Base-by-base conservation (phyloP, 2,888 invertebrate species). In the Lasius platythorax region DNA sequence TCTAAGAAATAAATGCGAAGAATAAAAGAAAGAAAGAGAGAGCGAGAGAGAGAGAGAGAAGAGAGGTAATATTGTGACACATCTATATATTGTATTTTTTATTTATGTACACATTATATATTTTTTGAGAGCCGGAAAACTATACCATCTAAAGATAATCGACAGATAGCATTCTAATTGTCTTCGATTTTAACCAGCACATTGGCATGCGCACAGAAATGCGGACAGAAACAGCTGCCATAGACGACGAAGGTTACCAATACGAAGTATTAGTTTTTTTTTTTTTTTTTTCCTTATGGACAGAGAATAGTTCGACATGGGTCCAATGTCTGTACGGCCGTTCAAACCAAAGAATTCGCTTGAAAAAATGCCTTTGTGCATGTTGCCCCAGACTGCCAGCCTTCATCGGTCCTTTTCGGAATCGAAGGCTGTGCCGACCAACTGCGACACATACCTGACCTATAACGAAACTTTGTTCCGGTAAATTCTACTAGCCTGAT, bases 201-300 rank as follows among this genome's bases (percentile, higher is more conserved):
- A 73, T 40, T 73, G 40, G 30, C 37, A 28, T 12, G 23, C n/a
- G 23, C 85, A 11, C 18, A 28, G 66, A 70, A 58, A 73, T 28
- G 18, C 46, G 46, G 28, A 40, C 15, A 74, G 78, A 82, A 85
- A 87, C 88, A 89, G 88, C 89, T 91, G 76, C 50, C 33, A 56
- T 79, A 64, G 8, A 53, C n/a, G n/a, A 61, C 85, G 88, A 90
- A 91, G 90, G 89, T 87, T 84, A 68, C 83, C 85, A 74, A 70
- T 85, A 68, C 75, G 76, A 87, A 87, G 82, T 87, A 87, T 91
- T 91, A 89, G 88, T 89, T 68, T 50, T 76, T 66, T 85, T 84
- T 76, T 66, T 85, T 84, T 66, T 85, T 23, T 23, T 66, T 85
- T 84, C 40, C 76, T 87, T 90, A 91, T 84, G 85, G 87, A 76